Conservation (phyloP, 2,888 invertebrate species). For the Netelia fuscicornis region DNA sequence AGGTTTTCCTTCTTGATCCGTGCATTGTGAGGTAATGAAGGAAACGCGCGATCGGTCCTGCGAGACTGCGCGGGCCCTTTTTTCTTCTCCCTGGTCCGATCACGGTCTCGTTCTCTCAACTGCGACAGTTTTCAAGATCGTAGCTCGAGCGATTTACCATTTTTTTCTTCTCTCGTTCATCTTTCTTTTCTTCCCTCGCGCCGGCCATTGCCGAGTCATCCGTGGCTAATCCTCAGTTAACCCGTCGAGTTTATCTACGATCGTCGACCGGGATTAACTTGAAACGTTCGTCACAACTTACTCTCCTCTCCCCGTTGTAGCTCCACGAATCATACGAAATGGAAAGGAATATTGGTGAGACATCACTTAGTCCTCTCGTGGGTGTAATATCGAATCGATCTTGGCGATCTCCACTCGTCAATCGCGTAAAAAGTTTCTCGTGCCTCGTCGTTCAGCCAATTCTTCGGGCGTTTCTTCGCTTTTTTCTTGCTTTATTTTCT, state of each 20-base stretch:
- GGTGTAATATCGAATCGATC: constrained; percentile 59
- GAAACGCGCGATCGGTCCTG: background rate
- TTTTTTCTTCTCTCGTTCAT: constrained; percentile 26
- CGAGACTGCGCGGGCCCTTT: background rate
- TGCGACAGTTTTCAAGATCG: constrained; percentile 63
- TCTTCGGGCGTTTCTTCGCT: background rate
- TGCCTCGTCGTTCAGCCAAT: background rate
- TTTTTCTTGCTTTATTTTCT: constrained; percentile 28
- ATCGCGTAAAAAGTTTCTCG: constrained; percentile 64
- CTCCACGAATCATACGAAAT: constrained; percentile 27
- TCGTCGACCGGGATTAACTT: constrained; percentile 80
- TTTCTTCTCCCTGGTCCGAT: too few relatives aligned
- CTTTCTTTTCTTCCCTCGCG: constrained; percentile 10
- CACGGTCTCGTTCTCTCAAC: background rate
- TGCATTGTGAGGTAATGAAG: background rate
- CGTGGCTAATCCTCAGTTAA: constrained; percentile 81
- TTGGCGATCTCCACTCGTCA: constrained; percentile 61
- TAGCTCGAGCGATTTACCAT: constrained; percentile 55
- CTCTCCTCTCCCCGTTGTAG: background rate
- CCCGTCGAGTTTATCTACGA: constrained; percentile 77
- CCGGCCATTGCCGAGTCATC: constrained; percentile 76
- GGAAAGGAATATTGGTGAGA: constrained; percentile 59
- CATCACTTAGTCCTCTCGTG: constrained; percentile 65
- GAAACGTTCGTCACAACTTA: constrained; percentile 66
- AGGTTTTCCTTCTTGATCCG: background rate